Conservation (phyloP, 2,113 vertebrate species). For the Hydrolagus affinis region DNA sequence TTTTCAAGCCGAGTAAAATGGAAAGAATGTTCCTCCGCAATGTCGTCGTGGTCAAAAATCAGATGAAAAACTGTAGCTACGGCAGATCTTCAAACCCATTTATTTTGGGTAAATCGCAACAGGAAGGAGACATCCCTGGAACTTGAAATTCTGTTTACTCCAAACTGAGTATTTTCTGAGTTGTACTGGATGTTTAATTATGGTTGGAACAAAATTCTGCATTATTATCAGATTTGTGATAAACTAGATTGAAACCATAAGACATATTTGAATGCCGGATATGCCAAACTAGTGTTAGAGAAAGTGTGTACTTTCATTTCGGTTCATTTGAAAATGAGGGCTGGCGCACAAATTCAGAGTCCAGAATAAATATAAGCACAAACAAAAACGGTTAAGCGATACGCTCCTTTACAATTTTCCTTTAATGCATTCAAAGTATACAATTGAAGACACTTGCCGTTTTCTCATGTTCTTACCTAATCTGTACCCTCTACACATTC, state of each 20-base stretch:
- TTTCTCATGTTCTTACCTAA: slow-evolving; percentile 64
- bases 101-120: neutral
- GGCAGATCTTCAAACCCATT: slow-evolving; percentile 1
- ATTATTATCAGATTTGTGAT: slow-evolving; percentile 23
- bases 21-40: neutral
- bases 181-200: neutral
- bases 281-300: slow-evolving; percentile 25
- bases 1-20: neutral
- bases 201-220: neutral
- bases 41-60: slow-evolving; percentile 5
- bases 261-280: slow-evolving; percentile 14
- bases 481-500: slow-evolving; percentile 79
- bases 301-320: neutral
- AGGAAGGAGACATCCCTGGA: neutral
- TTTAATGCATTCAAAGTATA: slow-evolving; percentile 27
- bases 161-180: neutral
- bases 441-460: slow-evolving; percentile 26
- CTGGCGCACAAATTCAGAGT: neutral
- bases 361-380: slow-evolving; percentile 20
- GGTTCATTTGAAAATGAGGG: slow-evolving; percentile 23
- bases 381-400: slow-evolving; percentile 13
- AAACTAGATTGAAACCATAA: slow-evolving; percentile 8
- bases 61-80: neutral
- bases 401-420: slow-evolving; percentile 17
- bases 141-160: slow-evolving; percentile 6